Evolutionary conservation across 1,140 invertebrate species (phyloP).

Genomic region (Holotrichia oblita): DNA sequence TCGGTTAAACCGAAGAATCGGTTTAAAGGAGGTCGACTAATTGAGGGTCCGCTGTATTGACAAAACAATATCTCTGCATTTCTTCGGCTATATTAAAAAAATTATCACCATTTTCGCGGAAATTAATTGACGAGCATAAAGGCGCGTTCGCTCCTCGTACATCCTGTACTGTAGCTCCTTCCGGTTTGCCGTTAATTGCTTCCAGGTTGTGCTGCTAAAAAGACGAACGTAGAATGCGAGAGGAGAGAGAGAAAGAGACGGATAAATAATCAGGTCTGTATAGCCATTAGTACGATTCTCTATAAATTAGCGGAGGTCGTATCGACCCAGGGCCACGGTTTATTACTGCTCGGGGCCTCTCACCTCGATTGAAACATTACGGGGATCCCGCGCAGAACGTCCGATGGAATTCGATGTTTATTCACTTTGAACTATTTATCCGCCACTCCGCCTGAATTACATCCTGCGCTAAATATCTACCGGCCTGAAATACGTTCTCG

Average conservation of each 20-base stretch:
- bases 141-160: no score
- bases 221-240: neutral
- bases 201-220: neutral
- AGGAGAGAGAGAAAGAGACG: neutral
- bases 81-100: no score
- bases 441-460: neutral
- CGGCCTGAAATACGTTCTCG: no score
- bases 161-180: neutral
- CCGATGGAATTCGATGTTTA: constrained; percentile 6
- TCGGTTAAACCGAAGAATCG: no score
- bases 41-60: no score
- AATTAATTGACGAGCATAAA: no score
- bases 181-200: constrained; percentile 24
- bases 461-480: neutral
- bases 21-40: no score
- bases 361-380: constrained; percentile 17
- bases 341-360: constrained; percentile 8
- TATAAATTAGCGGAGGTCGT: constrained; percentile 22
- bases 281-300: constrained; percentile 22
- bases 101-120: no score
- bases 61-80: no score
- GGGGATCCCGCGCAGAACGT: neutral
- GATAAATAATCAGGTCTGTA: constrained; percentile 28
- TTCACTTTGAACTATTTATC: constrained; percentile 28
- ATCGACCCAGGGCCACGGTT: constrained; percentile 5